These are phyloP conservation scores for Gastrophysa polygoni DNA, from an alignment of 2,888 invertebrate species.

Conservation along the genomic window DNA sequence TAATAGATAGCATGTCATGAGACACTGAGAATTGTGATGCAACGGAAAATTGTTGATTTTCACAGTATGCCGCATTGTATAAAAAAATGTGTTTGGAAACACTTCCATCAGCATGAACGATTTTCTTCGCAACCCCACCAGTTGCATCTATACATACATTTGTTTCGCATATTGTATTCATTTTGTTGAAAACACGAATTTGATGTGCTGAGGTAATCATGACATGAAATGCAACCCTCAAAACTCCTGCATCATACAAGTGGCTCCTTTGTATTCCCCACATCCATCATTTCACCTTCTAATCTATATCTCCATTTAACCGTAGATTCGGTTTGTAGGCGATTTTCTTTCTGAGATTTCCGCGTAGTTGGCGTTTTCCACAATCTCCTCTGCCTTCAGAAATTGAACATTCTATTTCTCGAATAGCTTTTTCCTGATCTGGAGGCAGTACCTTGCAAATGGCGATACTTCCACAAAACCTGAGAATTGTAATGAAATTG, in stretches of 20 bases:
- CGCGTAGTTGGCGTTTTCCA: not conserved
- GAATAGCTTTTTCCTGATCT: not conserved
- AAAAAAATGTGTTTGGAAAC: not conserved
- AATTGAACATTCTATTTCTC: not conserved
- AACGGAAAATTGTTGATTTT: not conserved
- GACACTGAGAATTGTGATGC: not conserved
- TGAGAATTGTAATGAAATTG: too few relatives aligned
- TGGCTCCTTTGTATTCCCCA: not conserved
- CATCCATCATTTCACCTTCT: not conserved
- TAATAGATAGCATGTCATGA: not conserved
- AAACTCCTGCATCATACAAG: not conserved
- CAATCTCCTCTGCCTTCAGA: not conserved
- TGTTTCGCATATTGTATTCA: not conserved
- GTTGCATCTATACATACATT: conserved; percentile 1
- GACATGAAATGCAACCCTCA: not conserved
- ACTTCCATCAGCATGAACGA: not conserved
- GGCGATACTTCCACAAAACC: not conserved
- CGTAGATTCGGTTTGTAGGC: not conserved
- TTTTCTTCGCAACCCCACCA: not conserved
- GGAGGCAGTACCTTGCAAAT: not conserved
- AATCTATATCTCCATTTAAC: not conserved
- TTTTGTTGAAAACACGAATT: not conserved
- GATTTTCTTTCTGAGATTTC: not conserved
- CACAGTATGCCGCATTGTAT: not conserved
- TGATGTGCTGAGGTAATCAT: not conserved